Base-by-base conservation (phyloP, 2,888 invertebrate species). In the Plebejus melissa region DNA sequence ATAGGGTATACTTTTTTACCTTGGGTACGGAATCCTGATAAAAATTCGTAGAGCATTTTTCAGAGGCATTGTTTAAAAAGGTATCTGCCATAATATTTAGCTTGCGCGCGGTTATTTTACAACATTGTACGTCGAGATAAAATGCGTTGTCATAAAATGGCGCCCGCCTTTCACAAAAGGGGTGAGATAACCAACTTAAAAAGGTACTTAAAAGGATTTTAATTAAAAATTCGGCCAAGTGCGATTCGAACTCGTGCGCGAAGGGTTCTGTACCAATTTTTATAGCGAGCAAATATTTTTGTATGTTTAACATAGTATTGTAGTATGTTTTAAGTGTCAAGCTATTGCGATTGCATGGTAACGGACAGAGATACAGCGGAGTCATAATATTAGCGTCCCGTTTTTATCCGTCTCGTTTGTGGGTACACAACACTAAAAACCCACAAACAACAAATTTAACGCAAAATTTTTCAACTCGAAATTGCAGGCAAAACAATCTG, bases 91-190 rank as follows among this genome's bases (percentile, higher is more conserved):
- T 32, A 65, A 65, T 13, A 65, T 65, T 65, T 32, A 65, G 65
- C 65, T 22, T 13, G 28, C 32, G 32, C 11, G 65, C 65, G 32
- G 28, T 5, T 32, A 28, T 65, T 65, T 65, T 65, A 65, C 65
- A 32, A 32, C 32, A 32, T 60, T 28, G 60, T 60, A 60, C 65
- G 32, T 13, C 32, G 65, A 36, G 65, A 65, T 65, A 65, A 65
- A 65, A 65, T 32, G 65, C 65, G 65, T 32, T 65, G 65, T 65
- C 65, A 65, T 36, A 65, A 65, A 65, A 65, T 36, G 65, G 28
- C 32, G 32, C 13, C 65, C 65, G 65, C 65, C 4, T 65, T 65
- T 6, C 13, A 11, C 13, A 32, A 65, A 65, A 65, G 65, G 32
- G 65, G 65, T 65, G 28, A 36, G 65, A 65, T 65, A 65, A 65